Evolutionary conservation across 2,797 vertebrate species (phyloP).

Genomic region (Tiaroga cobitis): DNA sequence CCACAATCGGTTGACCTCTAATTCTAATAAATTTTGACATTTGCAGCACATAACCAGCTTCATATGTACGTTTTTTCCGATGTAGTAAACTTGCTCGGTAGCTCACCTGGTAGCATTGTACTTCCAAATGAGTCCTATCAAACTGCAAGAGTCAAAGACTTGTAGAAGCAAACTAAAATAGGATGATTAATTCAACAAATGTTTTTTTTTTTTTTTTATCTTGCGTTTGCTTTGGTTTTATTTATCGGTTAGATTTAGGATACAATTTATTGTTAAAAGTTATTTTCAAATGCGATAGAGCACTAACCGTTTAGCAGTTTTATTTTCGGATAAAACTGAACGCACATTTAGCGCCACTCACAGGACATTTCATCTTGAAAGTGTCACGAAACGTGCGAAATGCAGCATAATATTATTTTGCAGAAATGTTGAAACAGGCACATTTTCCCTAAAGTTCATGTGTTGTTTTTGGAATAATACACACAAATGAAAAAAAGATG

Average conservation of each 20-base stretch:
- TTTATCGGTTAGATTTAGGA: no score
- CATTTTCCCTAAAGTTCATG: neutral
- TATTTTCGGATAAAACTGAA: neutral
- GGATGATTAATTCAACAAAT: neutral
- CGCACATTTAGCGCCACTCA: neutral
- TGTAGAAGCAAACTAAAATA: neutral
- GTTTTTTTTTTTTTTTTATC: neutral
- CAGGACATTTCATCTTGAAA: no score
- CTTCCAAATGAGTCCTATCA: no score
- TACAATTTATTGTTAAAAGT: neutral
- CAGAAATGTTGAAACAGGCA: neutral
- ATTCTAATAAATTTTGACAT: neutral
- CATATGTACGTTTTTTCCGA: neutral
- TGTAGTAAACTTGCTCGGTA: slow-evolving; percentile 2
- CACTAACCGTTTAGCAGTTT: no score
- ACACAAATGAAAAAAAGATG: neutral
- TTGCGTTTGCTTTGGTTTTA: neutral
- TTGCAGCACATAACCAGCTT: neutral
- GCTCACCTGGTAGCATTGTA: neutral
- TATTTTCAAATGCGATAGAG: neutral
- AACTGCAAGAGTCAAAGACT: neutral
- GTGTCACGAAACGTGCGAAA: neutral
- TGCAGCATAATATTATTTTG: neutral
- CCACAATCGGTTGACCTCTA: no score
- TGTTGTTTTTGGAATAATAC: neutral